A percentile compares a stretch with the other conserved stretches of the same genome.
These are phyloP conservation scores for Ditylenchus weischeri DNA, from an alignment of 2,888 invertebrate species.

Conservation along the genomic window DNA sequence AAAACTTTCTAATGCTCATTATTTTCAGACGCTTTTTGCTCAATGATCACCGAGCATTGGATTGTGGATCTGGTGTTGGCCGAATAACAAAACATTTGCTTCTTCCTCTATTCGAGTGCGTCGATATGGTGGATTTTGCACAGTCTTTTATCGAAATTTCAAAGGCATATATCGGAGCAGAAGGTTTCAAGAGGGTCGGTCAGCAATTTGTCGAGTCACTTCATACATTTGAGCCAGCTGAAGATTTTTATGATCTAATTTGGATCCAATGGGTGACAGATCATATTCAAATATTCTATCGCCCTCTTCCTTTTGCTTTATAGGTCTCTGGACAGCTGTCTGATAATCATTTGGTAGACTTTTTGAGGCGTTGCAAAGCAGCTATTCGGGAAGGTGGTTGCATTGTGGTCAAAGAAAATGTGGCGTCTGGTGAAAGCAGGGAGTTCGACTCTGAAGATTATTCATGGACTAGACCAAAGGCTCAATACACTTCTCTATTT, in stretches of 20 bases:
- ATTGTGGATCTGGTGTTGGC: slow-evolving; percentile 96
- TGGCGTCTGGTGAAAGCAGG: slow-evolving; percentile 63
- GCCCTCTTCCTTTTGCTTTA: not conserved
- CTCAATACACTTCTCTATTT: slow-evolving; percentile 70
- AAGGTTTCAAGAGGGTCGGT: slow-evolving; percentile 36
- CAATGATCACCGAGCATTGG: slow-evolving; percentile 68
- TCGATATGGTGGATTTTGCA: slow-evolving; percentile 56
- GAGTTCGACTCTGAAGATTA: slow-evolving; percentile 70
- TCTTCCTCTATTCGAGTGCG: slow-evolving; percentile 72
- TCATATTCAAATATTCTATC: slow-evolving; percentile 62
- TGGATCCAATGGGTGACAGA: slow-evolving; percentile 90
- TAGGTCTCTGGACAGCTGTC: slow-evolving; percentile 72
- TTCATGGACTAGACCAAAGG: slow-evolving; percentile 79
- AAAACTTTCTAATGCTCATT: not conserved
- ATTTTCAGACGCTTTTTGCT: slow-evolving; percentile 22
- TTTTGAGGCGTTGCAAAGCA: slow-evolving; percentile 63
- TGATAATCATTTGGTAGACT: slow-evolving; percentile 76
- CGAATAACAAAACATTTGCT: slow-evolving; percentile 82
- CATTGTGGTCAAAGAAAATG: slow-evolving; percentile 91
- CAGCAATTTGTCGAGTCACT: slow-evolving; percentile 64
- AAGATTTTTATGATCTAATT: slow-evolving; percentile 79
- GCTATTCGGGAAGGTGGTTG: slow-evolving; percentile 69
- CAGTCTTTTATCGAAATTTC: slow-evolving; percentile 44
- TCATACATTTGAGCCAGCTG: slow-evolving; percentile 71
- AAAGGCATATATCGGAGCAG: slow-evolving; percentile 41